Evolutionary conservation across 2,888 invertebrate species (phyloP).

Genomic region (Ichneumon xanthorius): DNA sequence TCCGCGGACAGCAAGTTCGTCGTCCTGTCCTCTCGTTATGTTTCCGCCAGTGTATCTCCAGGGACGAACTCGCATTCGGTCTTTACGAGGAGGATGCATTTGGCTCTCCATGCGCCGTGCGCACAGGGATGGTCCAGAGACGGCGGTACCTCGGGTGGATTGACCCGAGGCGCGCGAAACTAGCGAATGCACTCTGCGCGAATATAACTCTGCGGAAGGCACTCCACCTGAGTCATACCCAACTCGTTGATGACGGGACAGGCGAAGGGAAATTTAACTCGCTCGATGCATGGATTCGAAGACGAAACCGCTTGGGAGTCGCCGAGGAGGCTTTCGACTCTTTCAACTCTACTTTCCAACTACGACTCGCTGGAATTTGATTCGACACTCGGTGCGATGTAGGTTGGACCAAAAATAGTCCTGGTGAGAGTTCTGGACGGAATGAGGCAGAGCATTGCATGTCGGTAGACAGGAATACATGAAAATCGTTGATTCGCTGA

Average conservation of each 20-base stretch:
- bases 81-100: conserved; percentile 56
- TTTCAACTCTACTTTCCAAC: background rate
- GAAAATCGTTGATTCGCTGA: too few species aligned
- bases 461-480: too few species aligned
- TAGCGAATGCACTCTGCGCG: conserved; percentile 51
- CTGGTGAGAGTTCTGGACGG: too few species aligned
- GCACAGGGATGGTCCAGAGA: conserved; percentile 30
- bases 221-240: conserved; percentile 30
- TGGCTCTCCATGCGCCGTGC: conserved; percentile 14
- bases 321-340: background rate
- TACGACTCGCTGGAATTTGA: background rate
- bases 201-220: conserved; percentile 12
- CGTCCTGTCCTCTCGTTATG: conserved; percentile 14
- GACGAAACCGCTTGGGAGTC: background rate
- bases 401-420: too few species aligned
- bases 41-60: background rate
- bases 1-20: background rate
- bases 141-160: conserved; percentile 35
- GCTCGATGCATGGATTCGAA: conserved; percentile 16
- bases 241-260: conserved; percentile 21
- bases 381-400: background rate
- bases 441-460: too few species aligned
- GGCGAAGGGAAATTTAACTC: conserved; percentile 32
- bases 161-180: conserved; percentile 42
- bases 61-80: conserved; percentile 32